These are phyloP conservation scores for Tipula confusa DNA, from an alignment of 2,888 invertebrate genomes.

Conservation along the genomic window DNA sequence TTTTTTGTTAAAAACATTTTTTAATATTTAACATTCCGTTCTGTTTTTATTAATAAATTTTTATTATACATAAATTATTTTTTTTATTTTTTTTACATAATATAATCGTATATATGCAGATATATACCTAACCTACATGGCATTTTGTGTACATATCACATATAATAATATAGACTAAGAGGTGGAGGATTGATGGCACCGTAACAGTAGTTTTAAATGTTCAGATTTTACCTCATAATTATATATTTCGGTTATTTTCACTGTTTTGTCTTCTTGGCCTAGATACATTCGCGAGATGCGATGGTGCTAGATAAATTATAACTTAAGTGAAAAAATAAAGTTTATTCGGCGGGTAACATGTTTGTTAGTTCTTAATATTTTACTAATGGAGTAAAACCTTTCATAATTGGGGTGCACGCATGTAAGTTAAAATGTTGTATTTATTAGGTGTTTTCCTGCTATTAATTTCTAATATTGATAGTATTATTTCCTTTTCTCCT, in stretches of 20 bases:
- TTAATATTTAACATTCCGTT: not conserved
- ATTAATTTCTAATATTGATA: too few relatives aligned
- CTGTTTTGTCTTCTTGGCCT: not conserved
- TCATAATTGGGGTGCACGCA: too few relatives aligned
- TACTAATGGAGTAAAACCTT: too few relatives aligned
- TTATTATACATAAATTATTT: slow-evolving; percentile 25
- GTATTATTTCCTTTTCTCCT: too few relatives aligned
- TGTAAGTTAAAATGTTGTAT: too few relatives aligned
- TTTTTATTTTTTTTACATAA: not conserved
- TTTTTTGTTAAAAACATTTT: too few relatives aligned
- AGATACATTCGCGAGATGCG: too few relatives aligned
- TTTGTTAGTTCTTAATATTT: too few relatives aligned
- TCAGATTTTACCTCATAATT: not conserved
- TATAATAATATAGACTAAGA: not conserved
- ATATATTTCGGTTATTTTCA: not conserved
- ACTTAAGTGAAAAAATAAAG: too few relatives aligned
- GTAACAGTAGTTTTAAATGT: not conserved
- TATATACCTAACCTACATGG: not conserved
- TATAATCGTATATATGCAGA: not conserved
- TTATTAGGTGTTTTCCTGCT: too few relatives aligned
- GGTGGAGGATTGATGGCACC: not conserved
- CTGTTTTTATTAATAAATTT: not conserved
- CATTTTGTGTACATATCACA: not conserved
- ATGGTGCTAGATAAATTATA: too few relatives aligned
- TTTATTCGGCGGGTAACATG: too few relatives aligned